These are phyloP conservation scores for Choloepus didactylus DNA, from an alignment of 2,797 vertebrate genomes.

Conservation along the genomic window DNA sequence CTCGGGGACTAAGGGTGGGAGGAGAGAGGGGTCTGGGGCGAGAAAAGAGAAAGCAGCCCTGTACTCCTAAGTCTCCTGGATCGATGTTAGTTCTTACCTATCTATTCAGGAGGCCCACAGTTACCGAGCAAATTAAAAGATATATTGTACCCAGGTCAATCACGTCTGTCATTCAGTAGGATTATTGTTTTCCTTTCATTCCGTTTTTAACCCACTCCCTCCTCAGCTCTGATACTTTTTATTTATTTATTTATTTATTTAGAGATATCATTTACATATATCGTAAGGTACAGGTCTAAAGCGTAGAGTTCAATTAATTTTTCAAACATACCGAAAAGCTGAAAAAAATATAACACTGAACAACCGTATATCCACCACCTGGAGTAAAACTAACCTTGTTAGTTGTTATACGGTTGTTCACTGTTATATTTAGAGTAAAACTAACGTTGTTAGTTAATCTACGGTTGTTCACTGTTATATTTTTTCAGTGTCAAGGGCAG, in stretches of 20 bases:
- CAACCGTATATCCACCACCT: neutral
- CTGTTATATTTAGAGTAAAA: too few relatives aligned
- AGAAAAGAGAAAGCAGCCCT: neutral
- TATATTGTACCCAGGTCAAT: neutral
- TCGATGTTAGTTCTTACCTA: neutral
- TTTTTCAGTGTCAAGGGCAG: too few relatives aligned
- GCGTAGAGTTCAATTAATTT: neutral
- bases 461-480: too few relatives aligned
- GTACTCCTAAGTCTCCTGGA: neutral
- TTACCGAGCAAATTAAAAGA: neutral
- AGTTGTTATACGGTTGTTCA: too few relatives aligned
- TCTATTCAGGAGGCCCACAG: neutral
- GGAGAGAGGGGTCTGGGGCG: neutral
- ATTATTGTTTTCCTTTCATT: neutral
- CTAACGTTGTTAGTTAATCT: too few relatives aligned
- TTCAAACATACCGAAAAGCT: neutral
- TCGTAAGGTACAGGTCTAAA: neutral
- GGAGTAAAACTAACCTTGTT: too few relatives aligned
- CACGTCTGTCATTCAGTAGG: neutral
- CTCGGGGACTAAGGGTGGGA: too few relatives aligned
- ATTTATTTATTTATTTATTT: neutral
- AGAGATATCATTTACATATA: neutral
- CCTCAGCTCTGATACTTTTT: neutral
- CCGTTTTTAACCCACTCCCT: neutral
- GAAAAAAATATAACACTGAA: neutral